A percentile compares a stretch with the other conserved stretches of the same genome.
Conservation (phyloP, 2,888 invertebrate genomes). For the Meiosimyza platycephala region DNA sequence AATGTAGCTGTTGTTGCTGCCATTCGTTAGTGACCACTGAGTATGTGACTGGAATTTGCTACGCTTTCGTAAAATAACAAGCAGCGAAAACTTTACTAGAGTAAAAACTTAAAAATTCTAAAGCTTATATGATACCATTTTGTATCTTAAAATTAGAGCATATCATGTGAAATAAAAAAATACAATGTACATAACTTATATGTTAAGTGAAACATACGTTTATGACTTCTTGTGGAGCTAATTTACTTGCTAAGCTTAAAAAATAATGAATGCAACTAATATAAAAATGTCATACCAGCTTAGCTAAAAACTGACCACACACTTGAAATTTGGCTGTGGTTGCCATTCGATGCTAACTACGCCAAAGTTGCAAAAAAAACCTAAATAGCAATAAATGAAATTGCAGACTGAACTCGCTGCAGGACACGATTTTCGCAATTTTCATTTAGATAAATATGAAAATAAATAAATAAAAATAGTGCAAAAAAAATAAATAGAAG, state of each 20-base stretch:
- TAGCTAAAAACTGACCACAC: background rate
- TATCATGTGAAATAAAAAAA: too few relatives aligned
- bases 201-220: too few relatives aligned
- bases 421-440: slow-evolving; percentile 12
- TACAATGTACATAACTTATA: too few relatives aligned
- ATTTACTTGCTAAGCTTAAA: too few relatives aligned
- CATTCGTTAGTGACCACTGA: slow-evolving; percentile 42
- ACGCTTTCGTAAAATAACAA: background rate
- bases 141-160: too few relatives aligned
- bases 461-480: too few relatives aligned
- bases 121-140: background rate
- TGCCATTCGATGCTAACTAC: background rate
- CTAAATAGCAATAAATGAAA: slow-evolving; percentile 19
- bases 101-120: background rate
- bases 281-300: too few relatives aligned
- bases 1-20: slow-evolving; percentile 20
- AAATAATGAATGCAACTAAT: too few relatives aligned
- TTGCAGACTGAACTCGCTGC: slow-evolving; percentile 20
- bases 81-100: background rate
- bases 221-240: too few relatives aligned
- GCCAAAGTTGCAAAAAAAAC: too few relatives aligned
- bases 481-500: background rate
- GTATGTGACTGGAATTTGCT: slow-evolving; percentile 42
- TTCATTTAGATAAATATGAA: background rate
- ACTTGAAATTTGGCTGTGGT: background rate